Base-by-base conservation (phyloP, 2,888 invertebrate genomes). In the Lasioglossum oenotherae region DNA sequence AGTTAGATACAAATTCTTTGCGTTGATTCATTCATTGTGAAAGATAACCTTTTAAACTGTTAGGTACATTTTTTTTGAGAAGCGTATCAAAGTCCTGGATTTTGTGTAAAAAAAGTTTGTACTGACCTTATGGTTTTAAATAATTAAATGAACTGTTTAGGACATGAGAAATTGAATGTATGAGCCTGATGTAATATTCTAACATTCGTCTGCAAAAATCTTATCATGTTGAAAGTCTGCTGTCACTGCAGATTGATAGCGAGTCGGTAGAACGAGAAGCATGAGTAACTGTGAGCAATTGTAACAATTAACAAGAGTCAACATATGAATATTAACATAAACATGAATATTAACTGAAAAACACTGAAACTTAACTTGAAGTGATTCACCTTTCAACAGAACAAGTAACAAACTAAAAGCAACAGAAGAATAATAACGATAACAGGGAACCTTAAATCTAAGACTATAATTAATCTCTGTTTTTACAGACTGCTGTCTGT, bases 221-320 rank as follows among this genome's bases (percentile, higher is more conserved):
- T 53, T 16, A 31, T 64, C 27, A 16, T 14, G 31, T 27, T 16
- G 27, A 31, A 16, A 16, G 27, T 64, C 14, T 16, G 6, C 27
- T 27, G 60, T 60, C 60, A 27, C 12, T 64, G 27, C 27, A 27
- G 27, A 64, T 5, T 64, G 4, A 27, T 27, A 64, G 16, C n/a
- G 60, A 27, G 60, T 16, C 2, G 16, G 16, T 27, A 16, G 16
- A 64, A 31, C 27, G 31, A 64, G 27, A 64, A 31, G 16, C 60
- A 31, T 2, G 16, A 31, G 14, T 16, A 27, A 60, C n/a, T 60
- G 27, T 5, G 27, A 27, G 2, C 1, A 60, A 60, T 14, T 27
- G 53, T 53, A 64, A 64, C 60, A 64, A 31, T 64, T 64, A 31
- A 64, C 60, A 64, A 14, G 16, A 64, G 60, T 64, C 27, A 64